These are phyloP conservation scores for Cyanistes caeruleus DNA, from an alignment of 2,113 vertebrate genomes.

Conservation along the genomic window DNA sequence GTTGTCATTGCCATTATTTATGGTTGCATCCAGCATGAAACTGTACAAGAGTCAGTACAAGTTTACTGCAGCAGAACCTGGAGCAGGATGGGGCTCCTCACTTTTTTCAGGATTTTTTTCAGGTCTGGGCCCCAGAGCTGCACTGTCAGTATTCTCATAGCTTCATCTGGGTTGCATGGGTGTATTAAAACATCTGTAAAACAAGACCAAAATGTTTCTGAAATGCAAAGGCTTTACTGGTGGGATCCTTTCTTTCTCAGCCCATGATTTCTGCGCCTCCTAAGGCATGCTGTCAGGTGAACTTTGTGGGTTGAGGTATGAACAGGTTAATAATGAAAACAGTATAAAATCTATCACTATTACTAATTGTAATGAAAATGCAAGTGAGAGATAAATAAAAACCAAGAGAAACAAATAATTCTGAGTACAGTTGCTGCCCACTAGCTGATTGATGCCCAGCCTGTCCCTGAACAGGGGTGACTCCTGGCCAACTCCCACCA, in stretches of 20 bases:
- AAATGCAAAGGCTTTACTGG: neutral
- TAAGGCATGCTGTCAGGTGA: neutral
- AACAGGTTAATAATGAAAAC: neutral
- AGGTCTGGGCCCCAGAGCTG: neutral
- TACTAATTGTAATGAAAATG: neutral
- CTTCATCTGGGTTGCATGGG: neutral
- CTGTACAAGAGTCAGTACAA: neutral
- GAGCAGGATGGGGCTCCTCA: neutral
- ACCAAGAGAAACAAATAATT: neutral
- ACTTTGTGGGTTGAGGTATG: neutral
- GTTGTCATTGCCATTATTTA: neutral
- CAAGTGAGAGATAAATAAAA: neutral
- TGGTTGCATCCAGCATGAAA: rapidly evolving
- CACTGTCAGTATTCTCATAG: neutral
- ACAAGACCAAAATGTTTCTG: neutral
- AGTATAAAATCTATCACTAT: neutral
- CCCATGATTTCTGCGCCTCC: neutral
- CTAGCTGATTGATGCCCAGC: rapidly evolving
- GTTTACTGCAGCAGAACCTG: neutral
- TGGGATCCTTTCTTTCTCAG: neutral
- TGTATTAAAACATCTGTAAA: neutral
- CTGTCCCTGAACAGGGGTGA: neutral
- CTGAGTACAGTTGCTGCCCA: neutral
- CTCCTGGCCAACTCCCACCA: neutral
- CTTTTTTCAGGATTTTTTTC: neutral